Base-by-base conservation (phyloP, 2,797 vertebrate species). In the Helostoma temminkii region DNA sequence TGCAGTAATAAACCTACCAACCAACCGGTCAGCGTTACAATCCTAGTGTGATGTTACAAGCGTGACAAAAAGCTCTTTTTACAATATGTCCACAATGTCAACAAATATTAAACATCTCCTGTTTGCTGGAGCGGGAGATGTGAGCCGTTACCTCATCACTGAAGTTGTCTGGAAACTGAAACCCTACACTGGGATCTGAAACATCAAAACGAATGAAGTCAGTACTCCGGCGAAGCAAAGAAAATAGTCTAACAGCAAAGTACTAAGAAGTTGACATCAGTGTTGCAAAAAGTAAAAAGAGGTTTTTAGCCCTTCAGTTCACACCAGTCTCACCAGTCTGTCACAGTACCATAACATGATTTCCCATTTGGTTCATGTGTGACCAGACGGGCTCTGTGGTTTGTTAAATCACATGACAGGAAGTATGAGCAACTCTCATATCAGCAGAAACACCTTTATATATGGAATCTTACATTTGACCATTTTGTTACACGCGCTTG, bases 101-200 rank as follows among this genome's bases (percentile, higher is more conserved):
- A 26, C 19, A 54, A 46, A 68, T 32, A 36, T 15, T 18, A 16
- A 4, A 25, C 5, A 4, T 1, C 21, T 2, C n/a, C n/a, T 10
- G 10, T 52, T 66, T 45, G 2, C 10, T 43, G 16, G 2, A 28
- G 21, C 24, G 34, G 15, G 12, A 56, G n/a, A 41, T 12, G 71
- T 10, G 21, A 19, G 9, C 2, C 7, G 10, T 7, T 92, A 96
- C 96, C 96, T 96, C 94, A 81, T 96, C 94, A 58, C 66, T 90
- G 83, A 95, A 95, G 80, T 96, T 94, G 21, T 93, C 93, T 63
- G 96, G 96, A 72, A 95, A 97, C 68, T 96, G 95, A 68, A 94
- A 89, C 61, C 91, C 76, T 25, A 97, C 80, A 14, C 53, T 88
- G 52, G 96, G 96, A 84, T 96, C 96, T 97, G 84, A 2, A 72